Conservation (phyloP, 2,113 vertebrate genomes). For the Phalacrocorax aristotelis region DNA sequence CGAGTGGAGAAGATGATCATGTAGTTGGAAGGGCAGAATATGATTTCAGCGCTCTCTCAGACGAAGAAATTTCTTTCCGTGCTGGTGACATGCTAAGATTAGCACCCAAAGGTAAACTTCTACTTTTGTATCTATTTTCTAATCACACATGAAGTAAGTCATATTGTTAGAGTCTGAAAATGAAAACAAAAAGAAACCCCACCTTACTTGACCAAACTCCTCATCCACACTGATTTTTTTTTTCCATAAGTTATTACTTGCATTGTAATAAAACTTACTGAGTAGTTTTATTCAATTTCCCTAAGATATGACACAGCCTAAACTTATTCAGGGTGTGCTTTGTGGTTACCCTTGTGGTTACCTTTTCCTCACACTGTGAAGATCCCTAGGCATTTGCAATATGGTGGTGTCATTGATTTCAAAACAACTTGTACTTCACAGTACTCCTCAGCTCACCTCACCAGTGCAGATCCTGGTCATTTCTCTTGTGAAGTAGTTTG, state of each 20-base stretch:
- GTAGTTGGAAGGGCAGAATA: slow-evolving; percentile 94
- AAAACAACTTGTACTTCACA: background rate
- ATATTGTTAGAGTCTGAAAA: background rate
- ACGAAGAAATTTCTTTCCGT: slow-evolving; percentile 92
- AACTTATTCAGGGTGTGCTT: background rate
- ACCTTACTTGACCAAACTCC: background rate
- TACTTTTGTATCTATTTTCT: background rate
- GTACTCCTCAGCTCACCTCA: background rate
- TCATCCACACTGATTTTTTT: background rate
- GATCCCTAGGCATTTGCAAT: background rate
- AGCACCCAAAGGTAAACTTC: slow-evolving; percentile 89
- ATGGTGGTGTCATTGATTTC: background rate
- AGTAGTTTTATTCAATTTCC: background rate
- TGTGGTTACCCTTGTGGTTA: background rate
- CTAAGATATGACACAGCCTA: background rate
- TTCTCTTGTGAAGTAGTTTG: background rate
- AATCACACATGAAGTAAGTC: background rate
- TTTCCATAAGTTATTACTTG: background rate
- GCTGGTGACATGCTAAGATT: slow-evolving; percentile 93
- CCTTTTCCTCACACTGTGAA: background rate
- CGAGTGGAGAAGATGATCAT: slow-evolving; percentile 92
- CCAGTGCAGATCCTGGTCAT: background rate
- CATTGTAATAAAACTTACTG: background rate
- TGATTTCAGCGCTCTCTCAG: slow-evolving; percentile 88
- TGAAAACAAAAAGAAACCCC: background rate